These are phyloP conservation scores for Drosophila kikkawai DNA, from an alignment of 1,140 invertebrate species.

Conservation along the genomic window DNA sequence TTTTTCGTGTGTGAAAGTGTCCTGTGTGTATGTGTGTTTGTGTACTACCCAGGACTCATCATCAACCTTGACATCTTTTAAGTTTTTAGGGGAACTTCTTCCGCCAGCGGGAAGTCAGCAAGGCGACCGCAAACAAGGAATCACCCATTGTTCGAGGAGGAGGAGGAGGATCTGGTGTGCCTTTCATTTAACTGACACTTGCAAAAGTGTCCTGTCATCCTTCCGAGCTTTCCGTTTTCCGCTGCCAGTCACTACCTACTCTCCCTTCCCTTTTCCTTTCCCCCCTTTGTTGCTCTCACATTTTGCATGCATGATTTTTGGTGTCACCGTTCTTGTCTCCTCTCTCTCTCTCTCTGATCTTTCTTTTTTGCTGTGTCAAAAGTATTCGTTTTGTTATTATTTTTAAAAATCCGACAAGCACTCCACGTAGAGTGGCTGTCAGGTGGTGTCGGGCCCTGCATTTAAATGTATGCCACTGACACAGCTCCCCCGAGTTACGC, in stretches of 20 bases:
- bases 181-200: slow-evolving; percentile 68
- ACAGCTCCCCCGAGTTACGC: slow-evolving; percentile 24
- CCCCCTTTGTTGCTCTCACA: slow-evolving; percentile 52
- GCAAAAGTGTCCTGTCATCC: slow-evolving; percentile 77
- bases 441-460: slow-evolving; percentile 72
- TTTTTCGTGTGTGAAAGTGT: slow-evolving; percentile 18
- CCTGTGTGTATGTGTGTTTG: neutral
- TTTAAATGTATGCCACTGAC: slow-evolving; percentile 67
- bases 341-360: neutral
- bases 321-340: slow-evolving; percentile 27
- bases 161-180: slow-evolving; percentile 20
- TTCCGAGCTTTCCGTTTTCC: slow-evolving; percentile 13
- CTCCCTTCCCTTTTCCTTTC: slow-evolving; percentile 25
- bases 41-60: slow-evolving; percentile 26
- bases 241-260: slow-evolving; percentile 6
- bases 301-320: slow-evolving; percentile 74
- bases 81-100: slow-evolving; percentile 41
- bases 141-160: slow-evolving; percentile 25
- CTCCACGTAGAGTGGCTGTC: slow-evolving; percentile 79
- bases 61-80: slow-evolving; percentile 77
- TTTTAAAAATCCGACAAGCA: slow-evolving; percentile 78
- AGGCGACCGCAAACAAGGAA: slow-evolving; percentile 33
- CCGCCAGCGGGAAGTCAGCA: slow-evolving; percentile 12
- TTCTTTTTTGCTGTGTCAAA: slow-evolving; percentile 29
- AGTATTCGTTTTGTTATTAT: slow-evolving; percentile 56